Percentiles rank a stretch among this genome's conserved stretches.
Evolutionary conservation across 2,888 invertebrate species (phyloP).

Genomic region (Agrenia bidenticulata): DNA sequence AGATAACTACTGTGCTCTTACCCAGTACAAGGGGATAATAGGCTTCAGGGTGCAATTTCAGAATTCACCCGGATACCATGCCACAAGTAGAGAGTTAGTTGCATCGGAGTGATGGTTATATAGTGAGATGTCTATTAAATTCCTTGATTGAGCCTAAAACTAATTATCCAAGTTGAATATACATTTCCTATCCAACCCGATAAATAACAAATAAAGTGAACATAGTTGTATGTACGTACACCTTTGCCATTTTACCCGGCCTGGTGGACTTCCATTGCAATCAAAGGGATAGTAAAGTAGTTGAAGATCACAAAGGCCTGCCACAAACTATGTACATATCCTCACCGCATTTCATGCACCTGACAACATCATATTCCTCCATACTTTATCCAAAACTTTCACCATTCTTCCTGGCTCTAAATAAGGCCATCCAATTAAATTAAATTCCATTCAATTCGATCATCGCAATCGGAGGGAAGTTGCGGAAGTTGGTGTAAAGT

Average conservation of each 20-base stretch:
- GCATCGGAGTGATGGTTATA: background rate
- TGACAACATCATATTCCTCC: background rate
- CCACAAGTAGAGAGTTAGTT: background rate
- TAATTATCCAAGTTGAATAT: conserved; percentile 15
- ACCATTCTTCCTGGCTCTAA: conserved; percentile 6
- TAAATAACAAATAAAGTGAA: background rate
- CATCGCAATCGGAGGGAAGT: background rate
- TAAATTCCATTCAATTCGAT: conserved; percentile 16
- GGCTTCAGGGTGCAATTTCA: conserved; percentile 20
- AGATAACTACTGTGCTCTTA: background rate
- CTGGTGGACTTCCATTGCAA: background rate
- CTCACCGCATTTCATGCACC: conserved; percentile 5
- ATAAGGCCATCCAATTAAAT: conserved; percentile 22
- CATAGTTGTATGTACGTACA: background rate
- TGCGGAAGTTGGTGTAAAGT: background rate
- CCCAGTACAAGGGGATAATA: background rate
- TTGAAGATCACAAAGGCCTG: conserved; percentile 4
- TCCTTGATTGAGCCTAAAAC: conserved; percentile 15
- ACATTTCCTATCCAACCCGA: background rate
- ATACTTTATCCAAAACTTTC: conserved; percentile 2
- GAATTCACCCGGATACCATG: background rate
- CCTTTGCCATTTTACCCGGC: background rate
- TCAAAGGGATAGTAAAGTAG: conserved; percentile 2
- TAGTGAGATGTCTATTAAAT: conserved; percentile 16
- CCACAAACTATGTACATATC: conserved; percentile 3